Base-by-base conservation (phyloP, 1,140 invertebrate genomes). In the Drosophila littoralis region DNA sequence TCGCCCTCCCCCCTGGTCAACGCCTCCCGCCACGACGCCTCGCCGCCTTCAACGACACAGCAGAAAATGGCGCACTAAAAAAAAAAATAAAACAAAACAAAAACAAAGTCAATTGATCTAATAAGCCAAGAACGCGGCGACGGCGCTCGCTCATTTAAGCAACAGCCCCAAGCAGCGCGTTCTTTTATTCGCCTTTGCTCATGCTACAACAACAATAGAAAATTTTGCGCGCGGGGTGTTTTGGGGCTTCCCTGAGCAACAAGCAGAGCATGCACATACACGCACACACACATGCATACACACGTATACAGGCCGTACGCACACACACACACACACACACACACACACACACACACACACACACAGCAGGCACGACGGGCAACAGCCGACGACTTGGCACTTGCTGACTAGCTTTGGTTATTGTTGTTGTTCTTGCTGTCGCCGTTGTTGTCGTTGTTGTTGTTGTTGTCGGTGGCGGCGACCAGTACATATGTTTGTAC, bases 51-150 rank as follows among this genome's bases (percentile, higher is more conserved):
- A 13, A 10, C 36, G 46, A 46, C 50, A 8, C 54, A 45, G 15
- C 58, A 68, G 12, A 69, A 69, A 79, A 72, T 73, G 77, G 68
- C 64, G 58, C 74, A 69, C 57, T 59, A 60, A 71, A 71, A 28
- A 43, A 68, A 75, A 75, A 64, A 69, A 54, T 77, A 77, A 84
- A 10, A 69, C 36, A 57, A 67, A 75, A 75, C 79, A 77, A 68
- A 73, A 77, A 74, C 75, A 81, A 80, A 84, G 55, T 79, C 81
- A 85, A 85, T 88, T 86, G 72, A 88, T 86, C 83, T 88, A 88
- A 82, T 86, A 82, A 86, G 82, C 79, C 75, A 82, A 79, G 69
- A 85, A 78, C 72, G 76, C 77, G 52, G 17, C 13, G 40, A 50
- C 55, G 57, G 60, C 65, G 73, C 73, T 83, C 73, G 72, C 76